Percentiles rank a stretch among this genome's conserved stretches.
Evolutionary conservation across 1,140 invertebrate species (phyloP).

Genomic region (Mamestra configurata): DNA sequence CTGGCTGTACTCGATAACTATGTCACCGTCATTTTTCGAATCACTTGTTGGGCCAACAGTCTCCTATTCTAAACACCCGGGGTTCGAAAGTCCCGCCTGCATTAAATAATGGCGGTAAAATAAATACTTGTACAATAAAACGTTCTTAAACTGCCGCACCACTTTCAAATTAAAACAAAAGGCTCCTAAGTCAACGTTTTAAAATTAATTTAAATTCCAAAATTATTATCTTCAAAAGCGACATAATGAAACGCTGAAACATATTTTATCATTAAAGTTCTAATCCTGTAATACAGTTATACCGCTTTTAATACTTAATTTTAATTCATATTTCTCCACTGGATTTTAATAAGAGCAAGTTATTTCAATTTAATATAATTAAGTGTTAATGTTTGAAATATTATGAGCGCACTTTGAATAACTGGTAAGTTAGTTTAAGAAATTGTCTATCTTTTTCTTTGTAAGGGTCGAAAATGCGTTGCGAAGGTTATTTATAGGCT

Average conservation of each 20-base stretch:
- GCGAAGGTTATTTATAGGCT: too few relatives aligned
- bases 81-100: too few relatives aligned
- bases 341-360: conserved; percentile 13
- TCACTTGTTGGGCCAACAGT: too few relatives aligned
- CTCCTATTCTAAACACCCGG: too few relatives aligned
- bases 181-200: background rate
- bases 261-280: conserved; percentile 35
- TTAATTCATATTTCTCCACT: conserved; percentile 13
- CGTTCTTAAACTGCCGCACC: background rate
- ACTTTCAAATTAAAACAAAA: conserved; percentile 13
- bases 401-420: conserved; percentile 4
- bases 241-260: conserved; percentile 15
- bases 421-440: background rate
- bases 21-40: too few relatives aligned
- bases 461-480: background rate
- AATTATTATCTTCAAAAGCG: background rate
- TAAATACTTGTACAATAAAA: too few relatives aligned
- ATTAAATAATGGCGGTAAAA: too few relatives aligned
- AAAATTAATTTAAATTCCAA: background rate
- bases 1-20: too few relatives aligned
- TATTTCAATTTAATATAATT: conserved; percentile 29
- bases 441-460: background rate
- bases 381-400: conserved; percentile 31
- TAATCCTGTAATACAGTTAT: conserved; percentile 15
- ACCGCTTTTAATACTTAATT: conserved; percentile 25